phyloP scores from a whole-genome alignment of 2,113 vertebrate species.

The Eurypyga helias region DNA sequence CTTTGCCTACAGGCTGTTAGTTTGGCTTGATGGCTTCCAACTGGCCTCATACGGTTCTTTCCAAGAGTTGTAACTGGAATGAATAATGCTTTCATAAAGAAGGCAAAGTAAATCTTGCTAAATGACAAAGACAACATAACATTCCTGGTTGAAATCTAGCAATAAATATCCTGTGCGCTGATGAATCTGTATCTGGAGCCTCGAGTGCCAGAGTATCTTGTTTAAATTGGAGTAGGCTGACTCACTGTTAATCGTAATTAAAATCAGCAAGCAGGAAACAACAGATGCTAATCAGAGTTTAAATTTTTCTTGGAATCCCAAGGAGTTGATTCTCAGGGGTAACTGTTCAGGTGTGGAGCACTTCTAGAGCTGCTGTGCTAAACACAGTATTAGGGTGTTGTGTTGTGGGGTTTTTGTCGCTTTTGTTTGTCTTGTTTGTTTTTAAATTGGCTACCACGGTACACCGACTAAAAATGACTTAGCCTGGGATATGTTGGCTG shows the following conservation, averaged over 20 bases:
- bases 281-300: conserved; percentile 9
- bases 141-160: neutral
- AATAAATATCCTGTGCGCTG: neutral
- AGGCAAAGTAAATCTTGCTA: conserved; percentile 27
- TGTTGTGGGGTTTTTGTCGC: neutral
- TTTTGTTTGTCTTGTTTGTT: neutral
- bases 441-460: neutral
- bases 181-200: neutral
- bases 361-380: neutral
- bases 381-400: neutral
- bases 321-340: neutral
- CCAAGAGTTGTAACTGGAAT: neutral
- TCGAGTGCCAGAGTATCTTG: neutral
- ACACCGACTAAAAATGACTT: neutral
- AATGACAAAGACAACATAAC: conserved; percentile 14
- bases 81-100: conserved; percentile 4
- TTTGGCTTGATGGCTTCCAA: neutral
- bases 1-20: neutral
- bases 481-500: neutral
- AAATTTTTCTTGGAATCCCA: neutral
- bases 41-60: neutral
- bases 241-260: neutral
- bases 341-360: neutral
- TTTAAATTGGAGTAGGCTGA: neutral
- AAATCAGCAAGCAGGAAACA: conserved; percentile 16